Conservation (phyloP, 2,888 invertebrate genomes). For the Cephalotes varians region DNA sequence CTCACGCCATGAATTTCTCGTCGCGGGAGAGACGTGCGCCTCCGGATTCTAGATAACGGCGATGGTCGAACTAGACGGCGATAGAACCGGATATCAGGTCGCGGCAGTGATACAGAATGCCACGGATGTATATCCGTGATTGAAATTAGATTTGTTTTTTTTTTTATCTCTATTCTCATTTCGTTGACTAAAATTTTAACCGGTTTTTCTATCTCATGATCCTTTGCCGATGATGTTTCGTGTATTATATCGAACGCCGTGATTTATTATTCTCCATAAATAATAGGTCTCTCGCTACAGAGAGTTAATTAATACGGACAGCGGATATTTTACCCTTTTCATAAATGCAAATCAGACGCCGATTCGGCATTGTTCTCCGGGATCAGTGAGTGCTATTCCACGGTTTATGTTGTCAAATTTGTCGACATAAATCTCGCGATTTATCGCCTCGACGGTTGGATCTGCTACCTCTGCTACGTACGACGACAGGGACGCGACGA, state of each 20-base stretch:
- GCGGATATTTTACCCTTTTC: slow-evolving; percentile 45
- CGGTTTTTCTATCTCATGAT: background rate
- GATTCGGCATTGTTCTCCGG: slow-evolving; percentile 46
- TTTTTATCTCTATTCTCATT: background rate
- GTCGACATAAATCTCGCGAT: slow-evolving; percentile 51
- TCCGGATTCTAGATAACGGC: slow-evolving; percentile 43
- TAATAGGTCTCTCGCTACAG: background rate
- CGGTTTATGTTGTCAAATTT: slow-evolving; percentile 52
- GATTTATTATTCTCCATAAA: slow-evolving; percentile 39
- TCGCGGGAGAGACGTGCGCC: slow-evolving; percentile 9
- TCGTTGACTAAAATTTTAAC: background rate
- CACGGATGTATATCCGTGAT: background rate
- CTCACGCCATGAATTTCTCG: slow-evolving; percentile 31
- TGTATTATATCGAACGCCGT: background rate
- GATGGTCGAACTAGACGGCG: slow-evolving; percentile 19
- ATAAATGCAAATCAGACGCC: slow-evolving; percentile 46
- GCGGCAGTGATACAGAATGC: slow-evolving; percentile 8
- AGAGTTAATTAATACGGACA: slow-evolving; percentile 41
- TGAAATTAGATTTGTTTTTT: background rate
- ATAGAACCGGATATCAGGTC: slow-evolving; percentile 29
- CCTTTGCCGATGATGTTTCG: background rate
- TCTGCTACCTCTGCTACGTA: slow-evolving; percentile 16
- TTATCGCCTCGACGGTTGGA: slow-evolving; percentile 41
- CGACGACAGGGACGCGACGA: slow-evolving; percentile 36
- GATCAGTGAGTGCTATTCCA: slow-evolving; percentile 39